Conservation (phyloP, 2,888 invertebrate genomes). For the Blomia tropicalis region DNA sequence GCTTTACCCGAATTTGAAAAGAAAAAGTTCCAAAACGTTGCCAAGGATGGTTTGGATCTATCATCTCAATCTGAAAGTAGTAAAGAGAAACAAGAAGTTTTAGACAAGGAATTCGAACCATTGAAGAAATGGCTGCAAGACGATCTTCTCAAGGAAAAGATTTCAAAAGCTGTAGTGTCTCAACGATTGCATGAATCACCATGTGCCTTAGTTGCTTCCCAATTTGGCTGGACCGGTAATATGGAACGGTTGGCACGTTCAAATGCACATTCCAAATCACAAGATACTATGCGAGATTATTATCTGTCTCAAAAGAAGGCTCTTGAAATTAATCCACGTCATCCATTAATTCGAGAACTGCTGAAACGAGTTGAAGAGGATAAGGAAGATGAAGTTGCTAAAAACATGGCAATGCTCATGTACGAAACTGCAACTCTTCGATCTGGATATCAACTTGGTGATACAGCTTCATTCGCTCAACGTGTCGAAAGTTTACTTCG, state of each 20-base stretch:
- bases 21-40: conserved; percentile 97
- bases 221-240: conserved; percentile 98
- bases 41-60: conserved; percentile 86
- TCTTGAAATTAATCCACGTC: conserved; percentile 89
- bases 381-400: conserved; percentile 57
- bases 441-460: conserved; percentile 79
- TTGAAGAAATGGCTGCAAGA: conserved; percentile 76
- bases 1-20: conserved; percentile 94
- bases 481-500: conserved; percentile 79
- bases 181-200: conserved; percentile 78
- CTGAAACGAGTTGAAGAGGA: conserved; percentile 61
- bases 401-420: conserved; percentile 70
- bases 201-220: conserved; percentile 84
- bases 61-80: conserved; percentile 49
- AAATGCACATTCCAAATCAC: conserved; percentile 88
- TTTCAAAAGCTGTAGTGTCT: conserved; percentile 64
- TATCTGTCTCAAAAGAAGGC: conserved; percentile 88
- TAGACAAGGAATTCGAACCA: conserved; percentile 66
- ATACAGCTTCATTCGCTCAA: conserved; percentile 71
- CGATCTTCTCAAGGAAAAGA: conserved; percentile 57
- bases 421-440: conserved; percentile 78
- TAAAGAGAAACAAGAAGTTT: conserved; percentile 58
- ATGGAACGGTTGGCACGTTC: conserved; percentile 91
- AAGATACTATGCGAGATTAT: conserved; percentile 74
- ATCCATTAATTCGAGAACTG: conserved; percentile 83